Evolutionary conservation across 2,113 vertebrate genomes (phyloP), one percentile per base, ranked within the genome.

Genomic region (Hypocryptadius cinnamomeus): DNA sequence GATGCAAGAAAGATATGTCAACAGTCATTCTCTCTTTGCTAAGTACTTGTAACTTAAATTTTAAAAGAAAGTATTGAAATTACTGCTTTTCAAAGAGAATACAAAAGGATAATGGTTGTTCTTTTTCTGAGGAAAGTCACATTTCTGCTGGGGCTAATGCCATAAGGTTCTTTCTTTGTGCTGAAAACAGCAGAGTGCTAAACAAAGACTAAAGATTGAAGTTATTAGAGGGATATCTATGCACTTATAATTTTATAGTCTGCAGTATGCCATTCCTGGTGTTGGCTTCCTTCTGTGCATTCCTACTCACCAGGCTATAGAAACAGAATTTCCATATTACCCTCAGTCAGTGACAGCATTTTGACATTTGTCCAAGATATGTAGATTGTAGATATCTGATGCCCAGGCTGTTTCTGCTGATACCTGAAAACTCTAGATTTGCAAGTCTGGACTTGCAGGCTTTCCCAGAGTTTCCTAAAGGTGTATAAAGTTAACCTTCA

Each of bases 61-160:
- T 88, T 78, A 87, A 68, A 91, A 47, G 33, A 81, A 87, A 15
- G 19, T 71, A 20, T 51, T 94, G 78, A 81, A 95, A 92, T 92
- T n/a, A 10, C 44, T 86, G 7, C 78, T 84, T 44, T 74, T 84
- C 69, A 76, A 90, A 80, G 44, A 27, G 13, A 92, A 89, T 78
- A 25, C 56, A 64, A 56, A 84, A 50, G 35, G 42, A 3, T 84
- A 63, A 78, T 70, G 30, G 13, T 40, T 54, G 22, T 57, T 88
- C 22, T 44, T 77, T 92, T 80, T n/a, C 27, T 35, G 53, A 74
- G 24, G 35, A 39, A 86, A 85, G 44, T 81, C 35, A 30, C 60
- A 11, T 77, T 90, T 90, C 76, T 93, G 51, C 53, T 51, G 64
- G 21, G 73, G 31, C 65, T 73, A n/a, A 63, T 33, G 42, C 25